Evolutionary conservation across 2,113 vertebrate species (phyloP), one percentile per base, ranked within the genome.

Genomic region (Bubo scandiacus): DNA sequence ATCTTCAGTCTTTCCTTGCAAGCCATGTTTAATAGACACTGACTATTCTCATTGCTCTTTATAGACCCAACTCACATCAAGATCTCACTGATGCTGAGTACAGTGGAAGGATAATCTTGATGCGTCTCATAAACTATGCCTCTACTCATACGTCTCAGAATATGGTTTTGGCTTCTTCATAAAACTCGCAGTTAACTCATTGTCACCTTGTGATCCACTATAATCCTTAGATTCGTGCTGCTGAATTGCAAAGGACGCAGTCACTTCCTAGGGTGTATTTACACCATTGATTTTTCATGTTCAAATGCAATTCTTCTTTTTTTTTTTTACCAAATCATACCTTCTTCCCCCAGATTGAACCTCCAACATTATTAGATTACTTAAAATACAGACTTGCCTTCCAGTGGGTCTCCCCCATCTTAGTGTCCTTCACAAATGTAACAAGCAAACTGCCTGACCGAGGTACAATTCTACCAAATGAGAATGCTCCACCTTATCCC

Each of bases 111-210:
- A 79, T 74, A 90, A 75, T 32, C 26, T 54, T 42, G 15, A 59
- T 47, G 45, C 0, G 0, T 43, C 62, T 80, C 71, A 79, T n/a
- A 88, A 70, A 61, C 66, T 68, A 34, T 42, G 58, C 54, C 65
- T 80, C 62, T 75, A 19, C 62, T 88, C 54, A 42, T 40, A 71
- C 10, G 42, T 16, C 8, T 82, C 71, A 58, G 67, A 80, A 77
- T 42, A 65, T 4, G 15, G 70, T 88, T 86, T 85, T 92, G 70
- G 61, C 57, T 77, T 77, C 42, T 62, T 75, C 88, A 72, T 67
- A 93, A 77, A 86, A 80, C 49, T 75, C 91, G 49, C 26, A 65
- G 78, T 81, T 95, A 90, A 83, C 74, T 83, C 85, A 90, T 15
- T 58, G 52, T 85, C 62, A 82, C 51, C 85, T 72, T 79, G 73